Evolutionary conservation across 92 coral and sea anemone species (phyloP).

Genomic region (Epizoanthus fatuus): DNA sequence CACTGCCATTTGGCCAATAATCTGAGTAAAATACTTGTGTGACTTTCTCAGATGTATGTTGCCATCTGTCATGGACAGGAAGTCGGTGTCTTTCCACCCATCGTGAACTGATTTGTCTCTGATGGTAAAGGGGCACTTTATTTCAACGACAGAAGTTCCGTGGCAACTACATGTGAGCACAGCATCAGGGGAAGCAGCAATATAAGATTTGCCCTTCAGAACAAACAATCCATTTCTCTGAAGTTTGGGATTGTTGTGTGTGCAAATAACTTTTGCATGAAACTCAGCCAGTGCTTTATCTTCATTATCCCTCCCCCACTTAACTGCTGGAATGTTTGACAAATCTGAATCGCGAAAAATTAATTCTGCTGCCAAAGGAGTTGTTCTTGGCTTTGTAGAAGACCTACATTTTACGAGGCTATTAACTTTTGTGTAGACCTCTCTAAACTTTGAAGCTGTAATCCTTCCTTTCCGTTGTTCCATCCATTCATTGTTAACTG

Average conservation of each 20-base stretch:
- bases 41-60: constrained; percentile 1
- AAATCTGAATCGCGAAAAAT: constrained; percentile 2
- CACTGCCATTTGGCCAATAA: constrained; percentile 19
- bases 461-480: constrained; percentile 39
- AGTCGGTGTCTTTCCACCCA: background rate
- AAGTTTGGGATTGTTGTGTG: background rate
- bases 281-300: constrained; percentile 29
- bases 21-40: constrained; percentile 12
- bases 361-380: constrained; percentile 13
- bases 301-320: constrained; percentile 48
- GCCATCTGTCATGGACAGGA: background rate
- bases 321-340: constrained; percentile 19
- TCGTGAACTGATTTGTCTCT: background rate
- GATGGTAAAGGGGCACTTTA: constrained; percentile 28
- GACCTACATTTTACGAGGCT: constrained; percentile 9
- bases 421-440: constrained; percentile 38
- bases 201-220: constrained; percentile 7
- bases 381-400: constrained; percentile 20
- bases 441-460: constrained; percentile 33
- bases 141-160: constrained; percentile 10
- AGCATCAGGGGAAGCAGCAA: constrained; percentile 39
- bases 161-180: constrained; percentile 28
- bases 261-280: constrained; percentile 1
- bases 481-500: constrained; percentile 12
- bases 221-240: constrained; percentile 21